Evolutionary conservation across 53 echinoderm and acorn worm species (phyloP).

Genomic region (Pentamera pediparva): DNA sequence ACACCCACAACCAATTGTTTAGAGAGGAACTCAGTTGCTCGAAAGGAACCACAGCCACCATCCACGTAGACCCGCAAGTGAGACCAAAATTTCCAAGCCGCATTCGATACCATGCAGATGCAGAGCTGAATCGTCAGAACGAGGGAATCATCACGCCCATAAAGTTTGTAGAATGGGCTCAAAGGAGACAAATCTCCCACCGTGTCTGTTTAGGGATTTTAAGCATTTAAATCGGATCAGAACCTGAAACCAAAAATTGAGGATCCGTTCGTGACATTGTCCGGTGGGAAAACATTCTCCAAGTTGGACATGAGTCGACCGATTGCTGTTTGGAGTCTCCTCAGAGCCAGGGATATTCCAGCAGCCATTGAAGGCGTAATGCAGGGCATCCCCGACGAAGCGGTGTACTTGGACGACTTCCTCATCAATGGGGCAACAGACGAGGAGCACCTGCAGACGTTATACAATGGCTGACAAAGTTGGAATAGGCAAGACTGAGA

Average conservation of each 20-base stretch:
- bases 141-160: slow-evolving; percentile 31
- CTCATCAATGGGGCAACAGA: slow-evolving; percentile 10
- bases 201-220: slow-evolving; percentile 45
- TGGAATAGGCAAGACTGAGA: slow-evolving; percentile 31
- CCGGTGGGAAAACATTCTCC: slow-evolving; percentile 41
- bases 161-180: slow-evolving; percentile 36
- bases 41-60: slow-evolving; percentile 13
- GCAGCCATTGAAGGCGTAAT: slow-evolving; percentile 34
- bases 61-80: slow-evolving; percentile 26
- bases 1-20: slow-evolving; percentile 10
- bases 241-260: slow-evolving; percentile 46
- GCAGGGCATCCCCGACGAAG: slow-evolving; percentile 38
- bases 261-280: slow-evolving; percentile 45
- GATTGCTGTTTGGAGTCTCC: slow-evolving; percentile 43
- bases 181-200: slow-evolving; percentile 28
- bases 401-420: slow-evolving; percentile 47
- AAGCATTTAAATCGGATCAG: slow-evolving; percentile 25
- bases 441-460: slow-evolving; percentile 1
- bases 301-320: slow-evolving; percentile 46
- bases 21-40: slow-evolving; percentile 13
- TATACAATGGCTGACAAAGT: slow-evolving; percentile 1
- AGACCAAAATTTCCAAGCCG: slow-evolving; percentile 35
- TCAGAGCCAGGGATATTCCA: slow-evolving; percentile 46
- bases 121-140: slow-evolving; percentile 19
- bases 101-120: slow-evolving; percentile 32